phyloP scores from a whole-genome alignment of 2,888 invertebrate genomes.

The Schrankia costaestrigalis region DNA sequence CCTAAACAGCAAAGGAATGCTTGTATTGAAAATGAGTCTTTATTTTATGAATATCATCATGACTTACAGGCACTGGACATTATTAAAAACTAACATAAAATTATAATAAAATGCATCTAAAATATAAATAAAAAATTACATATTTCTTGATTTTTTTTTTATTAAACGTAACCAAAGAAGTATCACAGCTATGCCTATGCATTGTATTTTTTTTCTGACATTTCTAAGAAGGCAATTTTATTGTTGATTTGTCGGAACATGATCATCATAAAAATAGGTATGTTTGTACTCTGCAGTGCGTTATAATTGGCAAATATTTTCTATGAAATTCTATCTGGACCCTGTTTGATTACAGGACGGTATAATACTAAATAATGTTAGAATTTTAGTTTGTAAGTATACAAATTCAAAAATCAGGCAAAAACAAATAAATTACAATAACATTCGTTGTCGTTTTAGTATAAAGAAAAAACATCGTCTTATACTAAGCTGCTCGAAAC shows the following conservation, averaged over 20 bases:
- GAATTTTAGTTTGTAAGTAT: conserved; percentile 35
- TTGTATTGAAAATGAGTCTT: conserved; percentile 30
- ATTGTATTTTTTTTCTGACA: conserved; percentile 17
- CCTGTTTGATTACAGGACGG: conserved; percentile 27
- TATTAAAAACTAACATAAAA: conserved; percentile 39
- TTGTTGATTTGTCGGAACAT: conserved; percentile 61
- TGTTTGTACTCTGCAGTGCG: conserved; percentile 73
- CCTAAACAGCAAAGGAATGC: conserved; percentile 34
- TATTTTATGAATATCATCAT: conserved; percentile 68
- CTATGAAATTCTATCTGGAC: conserved; percentile 23
- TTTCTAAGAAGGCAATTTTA: conserved; percentile 28
- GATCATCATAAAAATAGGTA: conserved; percentile 47
- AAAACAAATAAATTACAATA: conserved; percentile 32
- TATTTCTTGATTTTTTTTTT: conserved; percentile 12
- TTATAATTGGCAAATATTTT: conserved; percentile 50
- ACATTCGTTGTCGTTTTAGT: conserved; percentile 37
- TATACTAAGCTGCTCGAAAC: conserved; percentile 33
- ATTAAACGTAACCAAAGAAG: conserved; percentile 34
- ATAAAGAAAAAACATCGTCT: conserved; percentile 33
- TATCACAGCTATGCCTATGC: conserved; percentile 68
- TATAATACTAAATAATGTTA: conserved; percentile 26
- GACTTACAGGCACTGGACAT: conserved; percentile 76
- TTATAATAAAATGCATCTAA: conserved; percentile 27
- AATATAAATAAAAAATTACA: conserved; percentile 26
- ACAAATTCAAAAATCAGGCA: conserved; percentile 24